phyloP scores from a whole-genome alignment of 2,888 invertebrate species.

The Congeria kusceri region DNA sequence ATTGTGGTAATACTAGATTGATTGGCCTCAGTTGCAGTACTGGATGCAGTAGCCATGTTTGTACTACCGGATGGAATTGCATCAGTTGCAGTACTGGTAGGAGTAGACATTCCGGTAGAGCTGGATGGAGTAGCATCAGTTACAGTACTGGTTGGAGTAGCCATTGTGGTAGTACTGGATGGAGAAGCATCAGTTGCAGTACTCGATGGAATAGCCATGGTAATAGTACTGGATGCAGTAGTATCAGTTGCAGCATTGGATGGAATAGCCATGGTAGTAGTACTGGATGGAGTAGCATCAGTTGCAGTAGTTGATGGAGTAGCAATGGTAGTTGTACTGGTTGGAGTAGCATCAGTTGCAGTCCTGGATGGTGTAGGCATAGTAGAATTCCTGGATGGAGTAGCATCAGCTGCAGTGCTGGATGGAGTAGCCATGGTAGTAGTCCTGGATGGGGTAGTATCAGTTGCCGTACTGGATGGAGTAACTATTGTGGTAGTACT shows the following conservation, averaged over 20 bases:
- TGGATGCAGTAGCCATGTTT: neutral
- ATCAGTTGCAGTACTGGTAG: neutral
- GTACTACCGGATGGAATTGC: too few species aligned
- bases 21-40: neutral
- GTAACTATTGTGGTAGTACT: neutral
- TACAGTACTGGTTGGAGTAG: neutral
- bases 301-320: neutral
- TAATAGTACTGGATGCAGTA: neutral
- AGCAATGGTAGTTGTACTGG: too few species aligned
- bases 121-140: neutral
- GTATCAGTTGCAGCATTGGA: neutral
- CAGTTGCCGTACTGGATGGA: neutral
- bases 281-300: neutral
- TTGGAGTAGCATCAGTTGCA: too few species aligned
- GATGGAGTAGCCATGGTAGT: slow-evolving; percentile 2
- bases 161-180: neutral
- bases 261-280: neutral
- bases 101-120: neutral
- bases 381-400: neutral
- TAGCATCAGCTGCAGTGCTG: neutral
- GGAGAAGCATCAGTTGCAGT: neutral
- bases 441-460: neutral
- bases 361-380: slow-evolving; percentile 4
- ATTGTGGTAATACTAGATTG: neutral
- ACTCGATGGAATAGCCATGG: neutral